Evolutionary conservation across 2,113 vertebrate species (phyloP).

Genomic region (Pantherophis guttatus): DNA sequence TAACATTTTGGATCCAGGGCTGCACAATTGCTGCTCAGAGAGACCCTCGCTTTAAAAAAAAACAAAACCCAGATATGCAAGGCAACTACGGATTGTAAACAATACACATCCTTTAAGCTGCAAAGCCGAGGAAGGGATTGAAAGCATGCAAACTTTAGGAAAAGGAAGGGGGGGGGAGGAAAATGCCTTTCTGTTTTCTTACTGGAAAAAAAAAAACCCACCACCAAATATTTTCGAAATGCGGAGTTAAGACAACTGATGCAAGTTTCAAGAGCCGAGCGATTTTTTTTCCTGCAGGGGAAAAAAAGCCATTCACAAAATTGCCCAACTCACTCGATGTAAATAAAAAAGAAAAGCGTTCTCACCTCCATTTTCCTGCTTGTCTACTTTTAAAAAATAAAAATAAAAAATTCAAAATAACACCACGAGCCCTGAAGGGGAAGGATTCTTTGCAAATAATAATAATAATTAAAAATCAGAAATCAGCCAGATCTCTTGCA

Average conservation of each 20-base stretch:
- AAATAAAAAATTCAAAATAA: not conserved
- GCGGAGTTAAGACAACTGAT: not conserved
- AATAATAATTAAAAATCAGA: not conserved
- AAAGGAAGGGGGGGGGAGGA: no score
- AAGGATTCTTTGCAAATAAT: not conserved
- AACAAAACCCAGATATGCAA: not conserved
- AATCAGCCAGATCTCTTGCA: not conserved
- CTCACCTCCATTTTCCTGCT: not conserved
- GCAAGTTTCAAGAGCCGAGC: not conserved
- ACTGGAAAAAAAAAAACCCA: no score
- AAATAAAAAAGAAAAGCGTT: not conserved
- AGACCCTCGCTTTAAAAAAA: not conserved
- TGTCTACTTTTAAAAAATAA: no score
- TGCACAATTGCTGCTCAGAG: no score
- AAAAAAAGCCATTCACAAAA: not conserved
- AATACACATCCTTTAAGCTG: not conserved
- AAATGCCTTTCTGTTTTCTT: no score
- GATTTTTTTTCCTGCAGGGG: not conserved
- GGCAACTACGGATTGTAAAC: not conserved
- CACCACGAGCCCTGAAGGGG: not conserved
- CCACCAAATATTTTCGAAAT: not conserved
- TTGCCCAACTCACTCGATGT: fast-evolving
- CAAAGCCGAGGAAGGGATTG: not conserved
- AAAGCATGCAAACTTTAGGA: no score
- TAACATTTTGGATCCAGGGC: not conserved